Conservation (phyloP, 1,140 invertebrate species). For the Orussus abietinus region DNA sequence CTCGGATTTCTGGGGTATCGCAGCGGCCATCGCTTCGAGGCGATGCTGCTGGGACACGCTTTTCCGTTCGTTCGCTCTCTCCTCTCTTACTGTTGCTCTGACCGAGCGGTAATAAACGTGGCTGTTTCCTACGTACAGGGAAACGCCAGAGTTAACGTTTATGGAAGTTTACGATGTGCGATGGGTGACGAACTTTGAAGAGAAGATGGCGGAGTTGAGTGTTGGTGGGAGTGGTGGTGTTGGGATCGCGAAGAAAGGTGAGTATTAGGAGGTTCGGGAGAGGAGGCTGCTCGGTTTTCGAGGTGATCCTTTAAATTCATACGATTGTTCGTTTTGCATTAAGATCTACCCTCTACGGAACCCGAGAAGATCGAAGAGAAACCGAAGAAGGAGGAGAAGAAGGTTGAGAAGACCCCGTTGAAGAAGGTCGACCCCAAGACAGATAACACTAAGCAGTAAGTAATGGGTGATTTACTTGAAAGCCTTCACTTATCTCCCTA, state of each 20-base stretch:
- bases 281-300: background rate
- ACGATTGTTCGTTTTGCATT: slow-evolving; percentile 18
- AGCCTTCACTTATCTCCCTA: background rate
- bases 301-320: slow-evolving; percentile 5
- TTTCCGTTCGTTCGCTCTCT: no score
- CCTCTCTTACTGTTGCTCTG: no score
- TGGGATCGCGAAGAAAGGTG: slow-evolving; percentile 50
- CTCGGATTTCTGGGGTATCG: no score
- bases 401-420: slow-evolving; percentile 21
- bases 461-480: no score
- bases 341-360: slow-evolving; percentile 29
- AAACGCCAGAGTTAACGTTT: slow-evolving; percentile 52
- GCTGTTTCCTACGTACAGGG: slow-evolving; percentile 48
- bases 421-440: slow-evolving; percentile 39
- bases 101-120: slow-evolving; percentile 41
- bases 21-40: no score
- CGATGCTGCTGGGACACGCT: no score
- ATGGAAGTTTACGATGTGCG: slow-evolving; percentile 53
- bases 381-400: slow-evolving; percentile 27
- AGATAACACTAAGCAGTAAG: slow-evolving; percentile 45
- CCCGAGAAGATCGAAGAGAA: slow-evolving; percentile 27
- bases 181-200: slow-evolving; percentile 52
- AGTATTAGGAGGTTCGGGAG: slow-evolving; percentile 25
- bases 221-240: slow-evolving; percentile 16
- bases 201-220: slow-evolving; percentile 46